Evolutionary conservation across 2,797 vertebrate species (phyloP), one percentile per base, ranked within the genome.

Genomic region (Oreochromis grahami): DNA sequence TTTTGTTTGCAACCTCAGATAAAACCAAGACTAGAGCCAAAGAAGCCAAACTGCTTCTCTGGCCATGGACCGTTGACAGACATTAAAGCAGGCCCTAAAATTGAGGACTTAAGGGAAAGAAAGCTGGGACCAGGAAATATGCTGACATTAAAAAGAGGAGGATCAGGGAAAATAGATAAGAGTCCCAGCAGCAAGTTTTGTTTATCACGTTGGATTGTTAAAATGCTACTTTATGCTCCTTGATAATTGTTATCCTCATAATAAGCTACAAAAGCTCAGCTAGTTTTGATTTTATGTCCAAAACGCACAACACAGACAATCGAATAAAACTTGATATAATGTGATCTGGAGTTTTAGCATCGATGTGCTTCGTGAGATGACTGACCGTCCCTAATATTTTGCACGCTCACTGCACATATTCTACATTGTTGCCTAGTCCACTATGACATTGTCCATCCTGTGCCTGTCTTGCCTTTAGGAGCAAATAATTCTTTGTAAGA

Each of bases 1-100:
- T 84, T 91, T 88, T 93, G 92, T 95, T 96, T 96, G 90, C 87
- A 83, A 85, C 85, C 84, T n/a, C 78, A 93, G 94, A 95, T 94
- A 95, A 94, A 93, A 63, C 53, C 83, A 83, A 85, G 84, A 88
- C 85, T 77, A 82, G 87, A n/a, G n/a, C n/a, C n/a, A n/a, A n/a
- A n/a, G 79, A 91, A 88, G 90, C 85, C 88, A 90, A 93, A 77
- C 90, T 17, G 65, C 85, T 70, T 78, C 80, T 95, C 87, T 92
- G 90, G 88, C 76, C 26, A 11, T 24, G 83, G 90, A 85, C 90
- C 50, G 84, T 78, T 92, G 91, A 94, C 91, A 93, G 93, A 95
- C 92, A 87, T 90, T 93, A 93, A 93, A 93, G 92, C 86, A 76
- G 84, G 45, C 89, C 83, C 88, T 92, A 89, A 92, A 91, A 89